Evolutionary conservation across 1,140 invertebrate genomes (phyloP).

Genomic region (Nymphalis io): DNA sequence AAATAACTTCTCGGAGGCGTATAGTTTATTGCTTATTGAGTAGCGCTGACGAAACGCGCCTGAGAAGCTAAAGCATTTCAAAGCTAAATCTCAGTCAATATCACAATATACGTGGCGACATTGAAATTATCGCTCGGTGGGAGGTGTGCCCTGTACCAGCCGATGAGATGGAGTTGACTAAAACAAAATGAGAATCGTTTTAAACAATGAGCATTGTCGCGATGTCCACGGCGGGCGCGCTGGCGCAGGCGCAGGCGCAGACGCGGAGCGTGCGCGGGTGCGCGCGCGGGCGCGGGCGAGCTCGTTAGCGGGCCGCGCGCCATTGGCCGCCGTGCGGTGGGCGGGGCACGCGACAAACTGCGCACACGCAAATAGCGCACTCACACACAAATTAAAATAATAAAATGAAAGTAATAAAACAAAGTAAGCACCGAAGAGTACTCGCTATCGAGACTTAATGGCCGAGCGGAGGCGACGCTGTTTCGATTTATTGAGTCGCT

Average conservation of each 20-base stretch:
- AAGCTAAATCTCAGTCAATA: constrained; percentile 76
- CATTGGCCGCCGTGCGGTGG: constrained; percentile 69
- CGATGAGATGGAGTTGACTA: constrained; percentile 59
- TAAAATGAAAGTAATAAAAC: constrained; percentile 80
- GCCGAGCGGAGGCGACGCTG: constrained; percentile 68
- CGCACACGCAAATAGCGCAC: constrained; percentile 78
- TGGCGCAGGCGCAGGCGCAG: constrained; percentile 36
- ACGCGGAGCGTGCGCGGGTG: constrained; percentile 40
- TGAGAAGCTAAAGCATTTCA: constrained; percentile 65
- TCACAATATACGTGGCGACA: constrained; percentile 74
- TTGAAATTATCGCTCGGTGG: constrained; percentile 78
- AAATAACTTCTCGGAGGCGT: constrained; percentile 76
- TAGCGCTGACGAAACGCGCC: constrained; percentile 69
- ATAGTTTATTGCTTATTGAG: constrained; percentile 80
- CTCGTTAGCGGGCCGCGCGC: constrained; percentile 58
- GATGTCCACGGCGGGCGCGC: constrained; percentile 37
- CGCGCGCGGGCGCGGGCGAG: constrained; percentile 42
- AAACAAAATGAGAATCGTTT: constrained; percentile 74
- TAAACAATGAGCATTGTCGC: constrained; percentile 77
- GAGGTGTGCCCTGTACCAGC: constrained; percentile 60
- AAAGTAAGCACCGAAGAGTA: constrained; percentile 68
- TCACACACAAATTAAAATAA: constrained; percentile 79
- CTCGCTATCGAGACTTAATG: constrained; percentile 75
- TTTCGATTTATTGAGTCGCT: constrained; percentile 71
- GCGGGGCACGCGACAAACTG: constrained; percentile 76